Evolutionary conservation across 2,113 vertebrate species (phyloP), one percentile per base, ranked within the genome.

Genomic region (Thunnus maccoyii): DNA sequence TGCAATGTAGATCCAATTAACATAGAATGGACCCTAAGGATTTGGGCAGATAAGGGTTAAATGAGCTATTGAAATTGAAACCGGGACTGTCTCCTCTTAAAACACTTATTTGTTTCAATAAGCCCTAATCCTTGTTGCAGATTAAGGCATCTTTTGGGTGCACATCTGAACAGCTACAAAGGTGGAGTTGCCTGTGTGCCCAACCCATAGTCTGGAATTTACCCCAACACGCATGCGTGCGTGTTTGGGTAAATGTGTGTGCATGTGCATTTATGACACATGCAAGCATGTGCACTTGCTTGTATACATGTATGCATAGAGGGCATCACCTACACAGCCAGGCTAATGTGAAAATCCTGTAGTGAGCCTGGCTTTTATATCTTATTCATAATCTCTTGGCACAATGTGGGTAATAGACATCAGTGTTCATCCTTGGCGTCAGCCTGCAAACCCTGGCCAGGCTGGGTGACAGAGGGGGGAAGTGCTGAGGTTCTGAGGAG

Each of bases 381-480:
- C 95, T 98, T 97, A 97, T 98, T 98, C 96, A 97, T 97, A 95
- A 96, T 96, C 93, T 94, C 89, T 91, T 89, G 83, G 94, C 94
- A 92, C 94, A 87, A 85, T 92, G 93, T 89, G 89, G 94, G 89
- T 95, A 95, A 96, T 93, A 95, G 95, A 95, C 95, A 95, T 94
- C 95, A 92, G 93, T 78, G 89, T 93, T 96, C 94, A 94, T 95
- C 95, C 95, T 95, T 88, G 91, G 83, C 92, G 93, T 93, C 92
- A 93, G 93, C 93, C 95, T 96, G 94, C 94, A 92, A 92, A 93
- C 90, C 57, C 86, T 88, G 93, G 82, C 90, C 88, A 87, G 89
- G 91, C 65, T 20, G 88, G 82, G 90, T 92, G 76, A 52, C 57
- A 11, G 60, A 44, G 46, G n/a, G 36, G 32, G 72, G 47, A 94